Evolutionary conservation across 2,797 vertebrate genomes (phyloP).

Genomic region (Trachops cirrhosus): DNA sequence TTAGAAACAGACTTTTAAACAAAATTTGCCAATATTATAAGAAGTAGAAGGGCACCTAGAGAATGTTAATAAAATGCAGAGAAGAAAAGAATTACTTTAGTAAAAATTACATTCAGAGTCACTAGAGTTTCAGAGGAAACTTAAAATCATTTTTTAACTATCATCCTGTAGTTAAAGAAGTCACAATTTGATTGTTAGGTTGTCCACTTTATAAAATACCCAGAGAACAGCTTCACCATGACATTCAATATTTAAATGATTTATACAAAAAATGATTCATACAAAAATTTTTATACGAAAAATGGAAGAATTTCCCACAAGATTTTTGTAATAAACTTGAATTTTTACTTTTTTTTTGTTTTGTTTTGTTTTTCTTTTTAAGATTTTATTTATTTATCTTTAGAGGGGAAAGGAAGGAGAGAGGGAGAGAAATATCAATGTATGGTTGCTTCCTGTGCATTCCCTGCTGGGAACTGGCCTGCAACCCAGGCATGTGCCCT

Average conservation of each 20-base stretch:
- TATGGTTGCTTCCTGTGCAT: too few relatives aligned
- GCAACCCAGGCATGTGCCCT: too few relatives aligned
- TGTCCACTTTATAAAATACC: background rate
- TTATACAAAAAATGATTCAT: background rate
- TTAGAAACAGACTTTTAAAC: background rate
- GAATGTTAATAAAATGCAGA: background rate
- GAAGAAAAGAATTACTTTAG: background rate
- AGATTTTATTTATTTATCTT: too few relatives aligned
- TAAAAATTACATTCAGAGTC: background rate
- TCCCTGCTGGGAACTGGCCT: too few relatives aligned
- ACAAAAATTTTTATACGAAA: too few relatives aligned
- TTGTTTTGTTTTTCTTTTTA: too few relatives aligned
- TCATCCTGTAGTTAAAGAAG: background rate
- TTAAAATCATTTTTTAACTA: background rate
- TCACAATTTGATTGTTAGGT: background rate
- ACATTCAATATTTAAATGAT: background rate
- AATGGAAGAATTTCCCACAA: background rate
- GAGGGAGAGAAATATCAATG: too few relatives aligned
- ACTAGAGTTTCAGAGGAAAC: background rate
- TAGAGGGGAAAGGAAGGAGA: too few relatives aligned
- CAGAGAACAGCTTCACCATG: background rate
- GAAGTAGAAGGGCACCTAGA: background rate
- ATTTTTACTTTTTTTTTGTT: too few relatives aligned
- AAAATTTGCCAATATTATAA: background rate
- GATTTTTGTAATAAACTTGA: background rate